A percentile compares a stretch with the other conserved stretches of the same genome.
Evolutionary conservation across 1,140 invertebrate genomes (phyloP).

Genomic region (Lycorma delicatula): DNA sequence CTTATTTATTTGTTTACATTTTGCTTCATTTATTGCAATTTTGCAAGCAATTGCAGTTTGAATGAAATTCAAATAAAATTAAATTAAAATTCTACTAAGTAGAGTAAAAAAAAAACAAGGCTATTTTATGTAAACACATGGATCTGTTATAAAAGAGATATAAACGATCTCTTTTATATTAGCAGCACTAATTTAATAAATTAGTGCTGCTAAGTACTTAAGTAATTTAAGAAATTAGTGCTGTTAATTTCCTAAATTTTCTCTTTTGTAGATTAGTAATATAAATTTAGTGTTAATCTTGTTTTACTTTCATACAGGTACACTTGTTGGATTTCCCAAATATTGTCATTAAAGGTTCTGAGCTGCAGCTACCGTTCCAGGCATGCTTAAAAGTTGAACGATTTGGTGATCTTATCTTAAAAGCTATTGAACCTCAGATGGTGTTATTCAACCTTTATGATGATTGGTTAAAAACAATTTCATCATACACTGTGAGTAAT

Average conservation of each 20-base stretch:
- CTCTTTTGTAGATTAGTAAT: no score
- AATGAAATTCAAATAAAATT: no score
- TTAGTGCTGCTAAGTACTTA: neutral
- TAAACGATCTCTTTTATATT: no score
- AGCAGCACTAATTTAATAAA: neutral
- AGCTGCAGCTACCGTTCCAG: constrained; percentile 98
- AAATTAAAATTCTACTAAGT: no score
- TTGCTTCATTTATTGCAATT: no score
- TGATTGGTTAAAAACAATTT: constrained; percentile 97
- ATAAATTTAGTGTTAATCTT: no score
- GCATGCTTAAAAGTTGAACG: constrained; percentile 98
- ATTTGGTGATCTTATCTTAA: constrained; percentile 97
- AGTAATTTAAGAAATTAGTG: neutral
- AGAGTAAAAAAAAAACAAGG: no score
- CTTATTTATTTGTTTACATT: no score
- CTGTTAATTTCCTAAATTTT: constrained; percentile 1
- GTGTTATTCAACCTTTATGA: constrained; percentile 99
- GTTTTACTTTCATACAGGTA: constrained; percentile 43
- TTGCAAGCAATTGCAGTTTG: no score
- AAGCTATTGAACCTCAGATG: constrained; percentile 99
- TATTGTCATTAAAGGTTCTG: constrained; percentile 98
- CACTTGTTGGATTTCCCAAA: constrained; percentile 99
- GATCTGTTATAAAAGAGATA: no score
- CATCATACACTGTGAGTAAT: constrained; percentile 69
- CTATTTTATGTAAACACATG: no score